phyloP scores from a whole-genome alignment of 2,888 invertebrate genomes.

The Hemicrepidius hirtus region DNA sequence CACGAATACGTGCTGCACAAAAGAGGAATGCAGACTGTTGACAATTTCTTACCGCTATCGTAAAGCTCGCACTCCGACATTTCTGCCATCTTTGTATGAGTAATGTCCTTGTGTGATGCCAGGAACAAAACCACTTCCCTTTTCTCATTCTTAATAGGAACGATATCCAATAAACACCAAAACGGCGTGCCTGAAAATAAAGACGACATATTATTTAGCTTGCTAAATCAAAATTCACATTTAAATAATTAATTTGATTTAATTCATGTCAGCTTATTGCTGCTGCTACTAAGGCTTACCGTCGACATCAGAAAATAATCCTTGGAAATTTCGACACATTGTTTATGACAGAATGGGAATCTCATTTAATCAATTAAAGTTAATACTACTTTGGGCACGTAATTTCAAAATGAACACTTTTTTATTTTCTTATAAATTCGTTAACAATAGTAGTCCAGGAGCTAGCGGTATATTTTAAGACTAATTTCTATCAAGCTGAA shows the following conservation, averaged over 20 bases:
- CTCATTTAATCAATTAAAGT: no score
- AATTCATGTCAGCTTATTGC: no score
- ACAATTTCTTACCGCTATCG: conserved; percentile 85
- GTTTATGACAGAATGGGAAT: no score
- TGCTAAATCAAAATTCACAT: background rate
- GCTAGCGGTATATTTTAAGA: no score
- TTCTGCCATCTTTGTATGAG: conserved; percentile 91
- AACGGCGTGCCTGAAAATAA: conserved; percentile 85
- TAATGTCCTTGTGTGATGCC: conserved; percentile 97
- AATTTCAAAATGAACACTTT: no score
- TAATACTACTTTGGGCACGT: no score
- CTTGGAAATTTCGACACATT: no score
- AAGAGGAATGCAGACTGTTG: conserved; percentile 35
- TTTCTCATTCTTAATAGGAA: conserved; percentile 98
- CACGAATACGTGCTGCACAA: conserved; percentile 71
- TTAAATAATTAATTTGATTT: background rate
- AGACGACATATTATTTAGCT: background rate
- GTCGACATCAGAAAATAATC: no score
- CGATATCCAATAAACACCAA: conserved; percentile 97
- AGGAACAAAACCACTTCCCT: conserved; percentile 96
- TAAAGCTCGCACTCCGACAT: conserved; percentile 89
- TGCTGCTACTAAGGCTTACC: no score
- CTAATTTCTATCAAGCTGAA: no score
- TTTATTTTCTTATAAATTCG: no score
- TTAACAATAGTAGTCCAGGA: no score